Evolutionary conservation across 1,140 invertebrate genomes (phyloP), one percentile per base, ranked within the genome.

Genomic region (Aplysia californica): DNA sequence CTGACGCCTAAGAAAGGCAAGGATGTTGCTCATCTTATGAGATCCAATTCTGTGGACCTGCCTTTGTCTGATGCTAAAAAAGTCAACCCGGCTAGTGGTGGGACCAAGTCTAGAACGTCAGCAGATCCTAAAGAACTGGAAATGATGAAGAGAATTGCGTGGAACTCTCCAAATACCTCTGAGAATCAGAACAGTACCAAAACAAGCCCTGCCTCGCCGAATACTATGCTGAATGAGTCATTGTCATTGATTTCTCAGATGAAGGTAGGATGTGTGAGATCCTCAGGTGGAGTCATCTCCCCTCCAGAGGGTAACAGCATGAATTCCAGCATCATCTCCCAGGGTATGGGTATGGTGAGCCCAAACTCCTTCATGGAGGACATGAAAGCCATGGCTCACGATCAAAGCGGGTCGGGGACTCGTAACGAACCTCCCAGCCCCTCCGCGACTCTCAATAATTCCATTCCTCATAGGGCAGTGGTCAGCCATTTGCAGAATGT

Each of bases 321-420:
- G 29, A 75, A 66, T 41, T 75, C 33, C 41, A 65, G 61, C 29
- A 23, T 75, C 1, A 75, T 75, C 23, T 36, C 66, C 23, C 35
- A 18, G 36, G 72, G 56, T 18, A 50, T 58, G n/a, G 65, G 56
- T n/a, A 72, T 70, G 31, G 74, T 83, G 31, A 85, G 84, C 69
- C 84, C 84, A 18, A 81, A 82, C 41, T 81, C 82, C 21, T 85
- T 85, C 68, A 29, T 85, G 55, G 80, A 81, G 71, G 79, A 85
- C 66, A 64, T 83, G 64, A 81, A 76, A 38, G 75, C 39, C 18
- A 79, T 75, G 18, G 59, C 61, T 66, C 39, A 78, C 20, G 44
- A 50, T 50, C 44, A 10, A 50, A 50, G n/a, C n/a, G 44, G 44
- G 44, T 50, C 44, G n/a, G 44, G 44, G 10, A 50, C 44, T 66